Base-by-base conservation (phyloP, 2,797 vertebrate species). In the Distichodus sexfasciatus region DNA sequence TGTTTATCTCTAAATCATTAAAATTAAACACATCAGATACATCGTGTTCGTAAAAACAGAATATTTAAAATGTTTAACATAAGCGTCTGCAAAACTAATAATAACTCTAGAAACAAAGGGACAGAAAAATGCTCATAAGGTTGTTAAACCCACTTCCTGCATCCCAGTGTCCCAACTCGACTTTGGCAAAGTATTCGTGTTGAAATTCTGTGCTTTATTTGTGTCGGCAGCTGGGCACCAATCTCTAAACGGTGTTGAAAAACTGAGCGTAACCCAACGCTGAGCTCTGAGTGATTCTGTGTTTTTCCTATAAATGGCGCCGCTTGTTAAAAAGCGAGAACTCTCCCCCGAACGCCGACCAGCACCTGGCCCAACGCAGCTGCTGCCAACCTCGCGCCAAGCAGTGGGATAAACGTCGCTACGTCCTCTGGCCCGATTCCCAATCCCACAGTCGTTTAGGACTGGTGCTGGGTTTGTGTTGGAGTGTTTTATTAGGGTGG, bases 251-350 rank as follows among this genome's bases (percentile, higher is more conserved):
- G 48, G 15, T 23, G 36, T 31, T 51, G 28, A 66, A 76, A n/a
- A 71, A 77, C 43, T n/a, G 21, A 40, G 33, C 10, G 71, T 69
- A 61, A 69, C 64, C n/a, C 59, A 69, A 68, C 57, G 44, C 38
- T 29, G 40, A 67, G 53, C 58, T 63, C 60, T 59, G 72, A 65
- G 75, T 71, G 50, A 69, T 64, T 74, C 84, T 66, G 64, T 86
- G 68, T 81, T 72, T 81, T 86, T 74, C 80, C 71, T 72, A 73
- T 81, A 81, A 86, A 86, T 72, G 80, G 77, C 69, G 72, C 40
- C 87, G 89, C 81, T 85, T 88, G 85, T 78, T 58, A 77, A 73
- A 84, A n/a, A n/a, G n/a, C n/a, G n/a, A n/a, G n/a, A n/a, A n/a
- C n/a, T n/a, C n/a, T n/a, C n/a, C n/a, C n/a, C n/a, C n/a, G n/a